Evolutionary conservation across 2,797 vertebrate genomes (phyloP), one percentile per base, ranked within the genome.

Genomic region (Allobates femoralis): DNA sequence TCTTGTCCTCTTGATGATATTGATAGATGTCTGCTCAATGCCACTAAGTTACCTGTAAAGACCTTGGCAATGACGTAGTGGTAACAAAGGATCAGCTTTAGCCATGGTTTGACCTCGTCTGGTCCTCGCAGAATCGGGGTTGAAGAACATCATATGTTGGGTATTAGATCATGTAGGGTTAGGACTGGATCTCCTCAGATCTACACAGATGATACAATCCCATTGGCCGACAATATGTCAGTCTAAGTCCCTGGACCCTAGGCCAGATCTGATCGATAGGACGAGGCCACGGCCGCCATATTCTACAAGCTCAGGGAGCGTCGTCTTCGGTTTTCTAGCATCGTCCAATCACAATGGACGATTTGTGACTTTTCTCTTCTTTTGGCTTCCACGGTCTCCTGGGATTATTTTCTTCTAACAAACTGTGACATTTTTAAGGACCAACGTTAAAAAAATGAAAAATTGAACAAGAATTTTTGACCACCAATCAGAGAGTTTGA

Each of bases 281-380:
- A 77, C 0, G 30, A 55, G 53, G 26, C 53, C 19, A 10, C 30
- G 34, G 74, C 30, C 26, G 1, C 50, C 19, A 26, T 76, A 18
- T 28, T 76, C 19, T 21, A 32, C 51, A 10, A 55, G 50, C 74
- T 77, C 74, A 77, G 74, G 74, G 74, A 77, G 74, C n/a, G 26
- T 11, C 1, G 2, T 64, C 26, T 16, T 26, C 60, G 3, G 14
- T 30, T 32, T 2, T 21, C 64, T 66, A 18, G 62, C 14, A 10
- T 58, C 7, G 10, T 11, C 56, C 56, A 58, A 23, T 26, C 1
- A 11, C n/a, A 10, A n/a, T 12, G 26, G n/a, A 62, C 21, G 5
- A 11, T 11, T 55, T 7, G 11, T 55, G 14, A 2, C 23, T 56
- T 56, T 18, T 6, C 23, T 23, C 3, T n/a, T 8, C 11, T 23